phyloP scores from a whole-genome alignment of 2,888 invertebrate genomes.

The Drosophila ochracea region DNA sequence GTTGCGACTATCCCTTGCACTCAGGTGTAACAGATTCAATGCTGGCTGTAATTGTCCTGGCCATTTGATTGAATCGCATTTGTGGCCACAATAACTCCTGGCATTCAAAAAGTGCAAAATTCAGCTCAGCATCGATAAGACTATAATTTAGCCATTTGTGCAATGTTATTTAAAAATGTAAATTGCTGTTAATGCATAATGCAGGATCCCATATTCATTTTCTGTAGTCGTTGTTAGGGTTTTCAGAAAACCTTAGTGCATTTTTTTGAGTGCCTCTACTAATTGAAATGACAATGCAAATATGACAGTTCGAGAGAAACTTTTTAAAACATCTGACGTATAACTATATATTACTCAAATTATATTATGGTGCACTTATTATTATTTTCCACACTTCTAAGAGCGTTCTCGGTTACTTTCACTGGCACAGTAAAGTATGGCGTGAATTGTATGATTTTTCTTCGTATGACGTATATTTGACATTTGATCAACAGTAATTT shows the following conservation, averaged over 20 bases:
- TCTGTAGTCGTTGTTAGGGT: not conserved
- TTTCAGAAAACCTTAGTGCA: not conserved
- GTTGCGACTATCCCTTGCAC: conserved; percentile 6
- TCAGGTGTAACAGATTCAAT: not conserved
- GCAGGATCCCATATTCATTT: not conserved
- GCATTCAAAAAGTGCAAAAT: not conserved
- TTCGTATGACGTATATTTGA: no score
- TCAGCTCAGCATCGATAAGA: not conserved
- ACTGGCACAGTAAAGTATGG: no score
- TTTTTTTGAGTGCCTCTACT: not conserved
- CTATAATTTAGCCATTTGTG: not conserved
- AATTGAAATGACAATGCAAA: not conserved
- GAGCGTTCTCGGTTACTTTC: no score
- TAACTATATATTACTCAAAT: not conserved
- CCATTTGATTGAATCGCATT: conserved; percentile 1
- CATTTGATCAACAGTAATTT: not conserved
- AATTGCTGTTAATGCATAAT: not conserved
- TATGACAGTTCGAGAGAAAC: not conserved
- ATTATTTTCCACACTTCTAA: no score
- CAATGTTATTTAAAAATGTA: not conserved
- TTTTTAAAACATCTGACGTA: not conserved
- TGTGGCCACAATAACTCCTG: not conserved
- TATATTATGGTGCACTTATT: not conserved
- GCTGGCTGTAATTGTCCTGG: not conserved
- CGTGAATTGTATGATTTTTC: no score